Evolutionary conservation across 2,888 invertebrate species (phyloP).

Genomic region (Agrilus mali): DNA sequence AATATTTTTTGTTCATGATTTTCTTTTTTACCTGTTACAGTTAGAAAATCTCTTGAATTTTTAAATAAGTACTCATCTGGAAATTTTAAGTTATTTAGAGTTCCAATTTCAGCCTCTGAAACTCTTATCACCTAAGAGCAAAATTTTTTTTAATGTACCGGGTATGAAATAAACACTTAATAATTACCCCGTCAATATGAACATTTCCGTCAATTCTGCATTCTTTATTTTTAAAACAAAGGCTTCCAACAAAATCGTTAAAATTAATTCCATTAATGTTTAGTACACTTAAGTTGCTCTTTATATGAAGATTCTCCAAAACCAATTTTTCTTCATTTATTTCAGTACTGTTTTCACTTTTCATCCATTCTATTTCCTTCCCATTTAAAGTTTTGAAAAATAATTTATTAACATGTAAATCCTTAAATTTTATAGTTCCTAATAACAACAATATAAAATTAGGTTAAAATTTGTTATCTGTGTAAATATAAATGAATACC

Average conservation of each 20-base stretch:
- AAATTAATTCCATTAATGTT: slow-evolving; percentile 38
- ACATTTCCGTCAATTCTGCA: slow-evolving; percentile 30
- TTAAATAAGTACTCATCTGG: slow-evolving; percentile 39
- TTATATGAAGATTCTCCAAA: slow-evolving; percentile 17
- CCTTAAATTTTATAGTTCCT: slow-evolving; percentile 19
- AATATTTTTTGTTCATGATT: not conserved
- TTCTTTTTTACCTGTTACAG: slow-evolving; percentile 28
- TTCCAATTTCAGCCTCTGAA: slow-evolving; percentile 24
- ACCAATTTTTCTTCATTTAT: slow-evolving; percentile 1
- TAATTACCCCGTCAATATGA: slow-evolving; percentile 37
- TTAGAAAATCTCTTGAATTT: slow-evolving; percentile 22
- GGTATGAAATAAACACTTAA: not conserved
- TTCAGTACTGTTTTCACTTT: no score
- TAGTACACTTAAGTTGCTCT: slow-evolving; percentile 25
- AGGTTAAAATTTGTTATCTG: not conserved
- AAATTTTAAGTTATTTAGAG: slow-evolving; percentile 38
- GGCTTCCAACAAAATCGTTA: slow-evolving; percentile 28
- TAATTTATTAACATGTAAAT: slow-evolving; percentile 10
- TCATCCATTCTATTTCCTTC: slow-evolving; percentile 12
- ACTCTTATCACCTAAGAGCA: slow-evolving; percentile 31
- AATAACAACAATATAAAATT: slow-evolving; percentile 1
- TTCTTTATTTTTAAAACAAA: slow-evolving; percentile 35
- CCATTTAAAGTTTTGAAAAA: slow-evolving; percentile 10
- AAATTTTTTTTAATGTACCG: slow-evolving; percentile 3
- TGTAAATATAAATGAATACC: not conserved